Base-by-base conservation (phyloP, 2,888 invertebrate genomes). In the Pediacus dermestoides region DNA sequence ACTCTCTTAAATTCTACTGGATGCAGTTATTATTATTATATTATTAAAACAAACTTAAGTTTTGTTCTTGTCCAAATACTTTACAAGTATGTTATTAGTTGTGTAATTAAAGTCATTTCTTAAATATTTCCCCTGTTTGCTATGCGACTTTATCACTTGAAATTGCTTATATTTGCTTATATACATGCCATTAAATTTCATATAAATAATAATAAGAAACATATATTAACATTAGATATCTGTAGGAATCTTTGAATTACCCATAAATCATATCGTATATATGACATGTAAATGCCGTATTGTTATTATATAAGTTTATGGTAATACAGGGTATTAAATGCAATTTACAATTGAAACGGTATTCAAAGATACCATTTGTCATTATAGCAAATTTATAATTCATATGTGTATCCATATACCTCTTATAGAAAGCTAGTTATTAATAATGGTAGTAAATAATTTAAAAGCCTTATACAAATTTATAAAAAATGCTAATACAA, bases 291-390 rank as follows among this genome's bases (percentile, higher is more conserved):
- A 59, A 60, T 60, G 55, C 52, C 44, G 44, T 48, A 60, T 60
- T 60, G 60, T 58, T 55, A 49, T 57, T 57, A 55, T 49, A 52
- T 58, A 56, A 57, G 55, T 48, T 55, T 58, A 58, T 57, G 58
- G 45, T 56, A 58, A 58, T 57, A 39, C 36, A 40, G 35, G 44
- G 41, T 47, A 56, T 55, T 56, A 56, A 53, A 54, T 41, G 47
- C 51, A 39, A 47, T 48, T 50, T 44, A 57, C 57, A 58, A 58
- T 58, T 48, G 57, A 55, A 53, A 50, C 48, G 47, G 52, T 48
- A 50, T 53, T 56, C 52, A 51, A 52, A 54, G 50, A 43, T 43
- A 48, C 52, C 52, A 58, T 58, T 58, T 57, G 58, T 58, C 58
- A 57, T 54, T 44, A 34, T 23, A 31, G 35, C 25, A 37, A 42